Conservation (phyloP, 2,113 vertebrate species). For the Podiceps cristatus region DNA sequence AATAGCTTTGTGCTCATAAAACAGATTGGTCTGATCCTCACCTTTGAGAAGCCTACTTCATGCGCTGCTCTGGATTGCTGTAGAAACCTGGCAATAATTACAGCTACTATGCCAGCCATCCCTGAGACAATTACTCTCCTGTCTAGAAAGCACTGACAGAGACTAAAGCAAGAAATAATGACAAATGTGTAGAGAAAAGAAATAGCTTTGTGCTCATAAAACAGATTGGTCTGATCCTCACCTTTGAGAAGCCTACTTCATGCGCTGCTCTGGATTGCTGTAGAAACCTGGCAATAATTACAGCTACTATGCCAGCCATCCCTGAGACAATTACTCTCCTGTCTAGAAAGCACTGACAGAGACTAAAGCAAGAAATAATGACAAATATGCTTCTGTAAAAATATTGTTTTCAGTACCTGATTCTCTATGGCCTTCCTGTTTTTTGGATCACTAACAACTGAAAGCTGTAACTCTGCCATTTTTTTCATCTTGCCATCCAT, state of each 20-base stretch:
- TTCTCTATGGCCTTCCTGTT: slow-evolving; percentile 97
- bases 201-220: not conserved
- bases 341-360: not conserved
- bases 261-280: not conserved
- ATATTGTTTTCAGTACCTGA: slow-evolving; percentile 80
- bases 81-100: not conserved
- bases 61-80: not conserved
- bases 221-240: not conserved
- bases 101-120: not conserved
- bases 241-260: not conserved
- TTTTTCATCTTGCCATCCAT: slow-evolving; percentile 99
- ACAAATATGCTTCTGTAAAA: not conserved
- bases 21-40: not conserved
- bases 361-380: not conserved
- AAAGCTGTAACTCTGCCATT: slow-evolving; percentile 95
- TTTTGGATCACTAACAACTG: slow-evolving; percentile 89
- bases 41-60: not conserved
- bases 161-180: not conserved
- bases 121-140: not conserved
- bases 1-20: not conserved
- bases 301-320: not conserved
- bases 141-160: not conserved
- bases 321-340: not conserved
- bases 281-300: not conserved
- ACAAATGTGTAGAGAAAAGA: not conserved